Conservation (phyloP, 2,113 vertebrate species). For the Gasterosteus nipponicus region DNA sequence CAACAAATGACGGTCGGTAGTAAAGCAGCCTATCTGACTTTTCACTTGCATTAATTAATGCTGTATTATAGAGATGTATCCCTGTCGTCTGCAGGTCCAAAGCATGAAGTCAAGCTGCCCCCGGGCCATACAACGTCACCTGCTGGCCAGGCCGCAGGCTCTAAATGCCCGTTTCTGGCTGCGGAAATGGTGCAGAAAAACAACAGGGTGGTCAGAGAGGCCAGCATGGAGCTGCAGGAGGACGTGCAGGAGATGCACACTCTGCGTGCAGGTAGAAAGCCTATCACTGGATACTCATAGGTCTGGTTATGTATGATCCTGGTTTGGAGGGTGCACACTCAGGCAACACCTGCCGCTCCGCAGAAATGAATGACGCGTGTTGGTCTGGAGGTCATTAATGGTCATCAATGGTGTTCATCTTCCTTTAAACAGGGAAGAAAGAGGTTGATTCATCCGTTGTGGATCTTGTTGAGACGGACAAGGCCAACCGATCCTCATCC, state of each 20-base stretch:
- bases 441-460: slow-evolving; percentile 24
- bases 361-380: neutral
- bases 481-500: slow-evolving; percentile 69
- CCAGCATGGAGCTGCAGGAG: slow-evolving; percentile 89
- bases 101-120: slow-evolving; percentile 51
- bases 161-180: slow-evolving; percentile 91
- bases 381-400: neutral
- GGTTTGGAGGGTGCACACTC: slow-evolving; percentile 2
- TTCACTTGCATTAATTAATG: neutral
- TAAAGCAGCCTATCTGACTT: neutral
- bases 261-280: slow-evolving; percentile 77
- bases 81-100: slow-evolving; percentile 21
- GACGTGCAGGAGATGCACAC: slow-evolving; percentile 87
- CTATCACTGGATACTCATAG: neutral
- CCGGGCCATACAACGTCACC: slow-evolving; percentile 64
- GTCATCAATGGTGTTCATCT: neutral
- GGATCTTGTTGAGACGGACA: slow-evolving; percentile 13
- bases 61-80: neutral
- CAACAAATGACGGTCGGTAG: slow-evolving; percentile 79
- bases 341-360: neutral
- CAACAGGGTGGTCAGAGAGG: slow-evolving; percentile 86
- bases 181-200: slow-evolving; percentile 87
- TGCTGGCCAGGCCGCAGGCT: slow-evolving; percentile 72
- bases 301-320: neutral
- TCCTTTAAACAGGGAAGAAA: slow-evolving; percentile 48